Evolutionary conservation across 2,888 invertebrate species (phyloP).

Genomic region (Tetragnatha montana): DNA sequence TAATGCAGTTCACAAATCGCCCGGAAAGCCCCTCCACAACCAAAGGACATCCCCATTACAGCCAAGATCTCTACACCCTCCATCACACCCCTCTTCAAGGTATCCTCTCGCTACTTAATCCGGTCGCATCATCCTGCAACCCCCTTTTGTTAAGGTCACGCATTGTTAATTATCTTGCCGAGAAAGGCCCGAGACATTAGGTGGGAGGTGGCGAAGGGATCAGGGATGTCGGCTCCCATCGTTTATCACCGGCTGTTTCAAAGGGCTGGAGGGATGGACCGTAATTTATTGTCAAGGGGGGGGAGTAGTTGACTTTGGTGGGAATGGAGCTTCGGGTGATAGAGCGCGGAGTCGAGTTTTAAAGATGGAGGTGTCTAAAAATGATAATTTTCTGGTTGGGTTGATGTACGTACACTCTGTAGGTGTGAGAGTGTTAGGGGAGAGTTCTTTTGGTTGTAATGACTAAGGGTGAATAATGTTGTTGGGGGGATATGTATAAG

Average conservation of each 20-base stretch:
- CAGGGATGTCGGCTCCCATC: constrained; percentile 50
- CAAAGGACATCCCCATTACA: constrained; percentile 15
- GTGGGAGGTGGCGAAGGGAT: constrained; percentile 52
- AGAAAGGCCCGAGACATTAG: constrained; percentile 50
- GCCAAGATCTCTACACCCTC: background rate
- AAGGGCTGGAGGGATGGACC: background rate
- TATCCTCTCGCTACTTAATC: constrained; percentile 55
- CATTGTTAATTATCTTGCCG: constrained; percentile 54
- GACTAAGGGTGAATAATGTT: no score
- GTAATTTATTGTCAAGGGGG: constrained; percentile 28
- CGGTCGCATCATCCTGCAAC: constrained; percentile 23
- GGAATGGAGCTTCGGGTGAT: constrained; percentile 1
- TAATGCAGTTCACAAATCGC: background rate
- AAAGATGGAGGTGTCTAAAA: background rate
- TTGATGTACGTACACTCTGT: no score
- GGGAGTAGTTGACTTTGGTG: background rate
- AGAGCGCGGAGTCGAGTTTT: background rate
- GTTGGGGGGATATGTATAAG: no score
- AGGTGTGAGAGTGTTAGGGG: no score
- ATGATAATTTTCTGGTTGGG: no score
- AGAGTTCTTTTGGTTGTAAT: no score
- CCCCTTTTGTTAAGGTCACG: constrained; percentile 53
- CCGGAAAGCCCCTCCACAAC: background rate
- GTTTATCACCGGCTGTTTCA: constrained; percentile 40
- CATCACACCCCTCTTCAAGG: constrained; percentile 11